Evolutionary conservation across 2,113 vertebrate genomes (phyloP), one percentile per base, ranked within the genome.

Genomic region (Herpetotheres cachinnans): DNA sequence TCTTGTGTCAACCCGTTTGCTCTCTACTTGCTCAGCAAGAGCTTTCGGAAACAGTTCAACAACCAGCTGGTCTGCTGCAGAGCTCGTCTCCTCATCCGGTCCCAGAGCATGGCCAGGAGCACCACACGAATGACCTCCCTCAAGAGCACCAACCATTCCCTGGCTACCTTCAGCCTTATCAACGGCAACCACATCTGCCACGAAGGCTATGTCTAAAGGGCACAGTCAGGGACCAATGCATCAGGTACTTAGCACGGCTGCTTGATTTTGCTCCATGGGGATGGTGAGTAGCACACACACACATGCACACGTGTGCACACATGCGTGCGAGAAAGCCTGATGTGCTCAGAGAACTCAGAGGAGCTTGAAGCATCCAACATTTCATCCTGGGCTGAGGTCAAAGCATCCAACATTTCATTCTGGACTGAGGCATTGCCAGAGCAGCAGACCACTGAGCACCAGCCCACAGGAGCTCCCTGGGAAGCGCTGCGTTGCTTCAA

Each of bases 1-100:
- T 99, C 99, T 61, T 99, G 99, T 25, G 98, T 99, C 72, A 99
- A 99, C 97, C 99, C 99, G 0, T 99, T 99, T 36, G 99, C 99
- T 46, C 99, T 99, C 67, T 99, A 99, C 94, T 97, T 99, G 95
- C 98, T 99, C 90, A 99, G 99, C 98, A 99, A 99, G 95, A 99
- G 98, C 89, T 99, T 99, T 96, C 98, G 99, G 98, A 99, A 99
- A 96, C 99, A 99, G 95, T 99, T 99, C 98, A 99, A 99, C 97
- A 98, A 98, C 78, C 99, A 99, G 83, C 98, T 99, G 67, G 98
- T 98, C 77, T 99, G 99, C 79, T 99, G 99, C 85, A 97, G 98
- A 56, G 89, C 97, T 12, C 96, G 95, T 22, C 97, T 93, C 36
- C 96, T 98, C 32, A 89, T 95, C n/a, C 97, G 98, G 18, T 96